Evolutionary conservation across 2,888 invertebrate species (phyloP), one percentile per base, ranked within the genome.

Genomic region (Noctuana brunneofusca): DNA sequence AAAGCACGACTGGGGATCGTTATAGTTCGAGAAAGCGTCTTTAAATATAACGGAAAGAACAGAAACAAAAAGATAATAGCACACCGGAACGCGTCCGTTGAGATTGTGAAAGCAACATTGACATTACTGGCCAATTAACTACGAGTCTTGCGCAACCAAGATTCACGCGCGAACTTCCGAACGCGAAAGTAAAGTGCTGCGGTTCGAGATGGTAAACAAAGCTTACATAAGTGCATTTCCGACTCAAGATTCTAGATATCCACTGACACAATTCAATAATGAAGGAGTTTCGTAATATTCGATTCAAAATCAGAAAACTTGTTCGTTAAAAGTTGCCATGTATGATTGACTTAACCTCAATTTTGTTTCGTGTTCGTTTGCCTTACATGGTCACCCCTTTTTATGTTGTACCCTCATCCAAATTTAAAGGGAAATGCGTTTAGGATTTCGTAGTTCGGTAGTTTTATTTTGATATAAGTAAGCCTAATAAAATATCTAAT

Each of bases 71-170:
- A 78, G 75, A 81, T 77, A 79, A 81, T 78, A 74, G 71, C 67
- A 68, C 71, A 72, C 76, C 80, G 82, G 84, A 86, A 82, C 81
- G 78, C 67, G 72, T 68, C 72, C 70, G 71, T 74, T 75, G 67
- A 71, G 71, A 78, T 84, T 84, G 89, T 87, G 89, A 89, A 89
- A 89, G 88, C 78, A 87, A 83, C 86, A 87, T 87, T 88, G 89
- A 88, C 87, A 88, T 89, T 87, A 87, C 81, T 73, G 72, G 73
- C 73, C 83, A 84, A 87, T 88, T 86, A 86, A 78, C 74, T 78
- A 67, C 68, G 68, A 68, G 60, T 66, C 58, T 89, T 89, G 78
- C 83, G 81, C 74, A 89, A 88, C 71, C 64, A 74, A 75, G 71
- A 73, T 68, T 72, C 72, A 70, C 67, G 66, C 68, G 69, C 63